A percentile compares a stretch with the other conserved stretches of the same genome.
Conservation (phyloP, 2,113 vertebrate species). For the Pungitius pungitius region DNA sequence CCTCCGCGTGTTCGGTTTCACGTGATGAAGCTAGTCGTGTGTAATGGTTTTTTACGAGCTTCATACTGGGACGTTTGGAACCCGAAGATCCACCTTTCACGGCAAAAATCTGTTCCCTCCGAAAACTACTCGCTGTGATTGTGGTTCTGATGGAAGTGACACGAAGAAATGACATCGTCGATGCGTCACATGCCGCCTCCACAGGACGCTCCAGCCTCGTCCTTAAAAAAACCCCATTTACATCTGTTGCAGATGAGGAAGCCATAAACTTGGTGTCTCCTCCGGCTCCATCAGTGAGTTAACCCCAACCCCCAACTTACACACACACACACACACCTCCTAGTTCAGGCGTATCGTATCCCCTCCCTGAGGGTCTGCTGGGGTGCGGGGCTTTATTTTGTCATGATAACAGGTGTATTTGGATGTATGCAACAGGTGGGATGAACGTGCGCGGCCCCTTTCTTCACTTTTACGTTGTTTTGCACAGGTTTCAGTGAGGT, state of each 20-base stretch:
- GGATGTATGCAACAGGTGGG: slow-evolving; percentile 69
- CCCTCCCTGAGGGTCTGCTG: slow-evolving; percentile 48
- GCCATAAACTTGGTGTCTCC: slow-evolving; percentile 61
- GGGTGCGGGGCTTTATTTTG: slow-evolving; percentile 35
- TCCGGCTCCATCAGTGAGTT: slow-evolving; percentile 30
- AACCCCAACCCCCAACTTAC: slow-evolving; percentile 45
- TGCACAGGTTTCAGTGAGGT: not conserved
- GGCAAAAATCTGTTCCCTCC: no score
- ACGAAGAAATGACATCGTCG: no score
- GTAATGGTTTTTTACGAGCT: slow-evolving; percentile 31
- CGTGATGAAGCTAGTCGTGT: slow-evolving; percentile 43
- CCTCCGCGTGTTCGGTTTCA: slow-evolving; percentile 38
- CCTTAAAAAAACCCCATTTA: slow-evolving; percentile 55
- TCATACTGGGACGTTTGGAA: slow-evolving; percentile 41
- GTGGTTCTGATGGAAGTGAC: no score
- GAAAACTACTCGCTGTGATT: not conserved
- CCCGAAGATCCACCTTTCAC: no score
- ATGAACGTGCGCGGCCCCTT: not conserved
- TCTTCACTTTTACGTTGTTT: not conserved
- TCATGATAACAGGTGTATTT: slow-evolving; percentile 71
- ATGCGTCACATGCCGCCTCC: no score
- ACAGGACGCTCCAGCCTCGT: slow-evolving; percentile 54
- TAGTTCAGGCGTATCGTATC: slow-evolving; percentile 74
- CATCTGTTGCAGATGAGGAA: slow-evolving; percentile 68
- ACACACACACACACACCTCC: slow-evolving; percentile 52